phyloP scores from a whole-genome alignment of 2,888 invertebrate species.

The Apamea sordens region DNA sequence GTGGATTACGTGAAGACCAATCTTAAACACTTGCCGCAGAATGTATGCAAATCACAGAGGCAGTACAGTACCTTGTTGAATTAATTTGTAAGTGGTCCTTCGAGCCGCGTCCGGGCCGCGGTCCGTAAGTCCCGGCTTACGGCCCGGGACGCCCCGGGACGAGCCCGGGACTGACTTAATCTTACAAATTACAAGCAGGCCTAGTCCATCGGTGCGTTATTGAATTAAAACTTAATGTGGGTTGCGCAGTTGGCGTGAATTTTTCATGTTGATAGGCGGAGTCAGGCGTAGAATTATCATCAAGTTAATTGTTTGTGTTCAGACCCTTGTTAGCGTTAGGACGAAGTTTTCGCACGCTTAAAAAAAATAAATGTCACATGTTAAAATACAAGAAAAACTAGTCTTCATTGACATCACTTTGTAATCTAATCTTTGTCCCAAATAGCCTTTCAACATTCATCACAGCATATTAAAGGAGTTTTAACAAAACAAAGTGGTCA shows the following conservation, averaged over 20 bases:
- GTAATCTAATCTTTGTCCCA: not conserved
- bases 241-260: slow-evolving; percentile 53
- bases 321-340: slow-evolving; percentile 32
- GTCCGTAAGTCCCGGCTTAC: slow-evolving; percentile 66
- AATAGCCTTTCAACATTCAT: not conserved
- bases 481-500: slow-evolving; percentile 8
- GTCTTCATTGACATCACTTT: not conserved
- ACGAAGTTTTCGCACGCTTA: not conserved
- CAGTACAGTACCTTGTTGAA: slow-evolving; percentile 69
- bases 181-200: slow-evolving; percentile 72
- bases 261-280: slow-evolving; percentile 58
- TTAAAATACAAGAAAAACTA: not conserved
- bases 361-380: not conserved
- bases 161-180: slow-evolving; percentile 64
- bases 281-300: slow-evolving; percentile 36
- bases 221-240: slow-evolving; percentile 72
- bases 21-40: slow-evolving; percentile 63
- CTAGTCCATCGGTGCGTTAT: slow-evolving; percentile 71
- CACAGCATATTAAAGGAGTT: not conserved
- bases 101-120: slow-evolving; percentile 57
- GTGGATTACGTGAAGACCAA: slow-evolving; percentile 60
- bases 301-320: slow-evolving; percentile 52
- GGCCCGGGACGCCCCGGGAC: slow-evolving; percentile 51
- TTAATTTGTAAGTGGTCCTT: slow-evolving; percentile 72
- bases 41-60: slow-evolving; percentile 71